Evolutionary conservation across 2,888 invertebrate species (phyloP).

Genomic region (Eudemis profundana): DNA sequence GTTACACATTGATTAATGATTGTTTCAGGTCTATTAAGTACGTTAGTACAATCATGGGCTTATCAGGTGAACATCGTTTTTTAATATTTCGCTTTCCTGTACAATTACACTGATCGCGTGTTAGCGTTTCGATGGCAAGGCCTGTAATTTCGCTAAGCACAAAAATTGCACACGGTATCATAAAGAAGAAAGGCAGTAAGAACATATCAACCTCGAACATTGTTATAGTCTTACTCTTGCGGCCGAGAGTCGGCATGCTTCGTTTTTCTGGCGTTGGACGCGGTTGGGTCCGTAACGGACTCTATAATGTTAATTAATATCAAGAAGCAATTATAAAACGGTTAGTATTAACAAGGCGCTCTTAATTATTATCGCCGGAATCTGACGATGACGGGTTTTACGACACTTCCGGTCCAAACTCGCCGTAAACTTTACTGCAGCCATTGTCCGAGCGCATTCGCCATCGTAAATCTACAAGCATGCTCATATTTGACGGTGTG

Average conservation of each 20-base stretch:
- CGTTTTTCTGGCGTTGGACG: constrained; percentile 41
- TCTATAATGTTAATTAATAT: constrained; percentile 68
- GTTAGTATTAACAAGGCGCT: constrained; percentile 82
- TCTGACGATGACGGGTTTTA: constrained; percentile 75
- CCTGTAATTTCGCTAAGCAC: constrained; percentile 43
- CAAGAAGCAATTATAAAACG: constrained; percentile 74
- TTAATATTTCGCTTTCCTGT: constrained; percentile 43
- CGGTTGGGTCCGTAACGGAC: constrained; percentile 49
- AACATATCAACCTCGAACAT: constrained; percentile 2
- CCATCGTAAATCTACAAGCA: constrained; percentile 67
- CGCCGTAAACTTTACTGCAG: constrained; percentile 67
- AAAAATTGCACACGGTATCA: constrained; percentile 36
- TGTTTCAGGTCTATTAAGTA: constrained; percentile 33
- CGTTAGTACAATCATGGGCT: constrained; percentile 20
- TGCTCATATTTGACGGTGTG: constrained; percentile 65
- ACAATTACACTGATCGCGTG: constrained; percentile 42
- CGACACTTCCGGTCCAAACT: constrained; percentile 74
- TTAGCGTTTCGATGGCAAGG: constrained; percentile 22
- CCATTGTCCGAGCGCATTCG: constrained; percentile 64
- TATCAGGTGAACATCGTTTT: constrained; percentile 39
- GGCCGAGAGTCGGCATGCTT: neutral
- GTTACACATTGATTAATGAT: constrained; percentile 22
- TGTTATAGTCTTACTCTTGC: neutral
- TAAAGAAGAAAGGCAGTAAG: constrained; percentile 12
- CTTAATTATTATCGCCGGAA: constrained; percentile 78